Conservation (phyloP, 2,888 invertebrate species). For the Aphidoletes aphidimyza region DNA sequence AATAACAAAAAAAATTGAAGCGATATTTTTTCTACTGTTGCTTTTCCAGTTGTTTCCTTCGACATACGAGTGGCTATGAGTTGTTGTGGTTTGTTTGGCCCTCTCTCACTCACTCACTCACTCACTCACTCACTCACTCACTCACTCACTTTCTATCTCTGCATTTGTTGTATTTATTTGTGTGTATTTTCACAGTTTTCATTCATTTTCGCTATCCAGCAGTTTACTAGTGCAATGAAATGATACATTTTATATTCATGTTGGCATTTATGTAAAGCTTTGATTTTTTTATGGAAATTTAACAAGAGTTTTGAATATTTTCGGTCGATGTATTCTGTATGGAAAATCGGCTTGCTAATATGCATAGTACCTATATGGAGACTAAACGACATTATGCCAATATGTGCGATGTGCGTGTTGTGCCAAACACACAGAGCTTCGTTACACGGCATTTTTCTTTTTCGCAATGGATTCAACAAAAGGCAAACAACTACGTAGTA, state of each 20-base stretch:
- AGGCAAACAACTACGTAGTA: too few relatives aligned
- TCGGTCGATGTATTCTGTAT: slow-evolving; percentile 46
- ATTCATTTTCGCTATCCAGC: neutral
- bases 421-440: neutral
- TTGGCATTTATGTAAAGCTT: slow-evolving; percentile 49
- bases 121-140: neutral
- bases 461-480: too few relatives aligned
- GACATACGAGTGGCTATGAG: neutral
- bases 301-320: slow-evolving; percentile 48
- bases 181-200: neutral
- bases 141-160: neutral
- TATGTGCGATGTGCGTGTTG: slow-evolving; percentile 20
- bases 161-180: neutral
- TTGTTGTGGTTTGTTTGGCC: neutral
- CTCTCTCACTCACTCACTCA: neutral
- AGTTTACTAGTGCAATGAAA: neutral
- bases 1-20: neutral
- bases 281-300: slow-evolving; percentile 48
- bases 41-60: neutral
- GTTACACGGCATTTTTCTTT: neutral
- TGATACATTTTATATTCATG: slow-evolving; percentile 49
- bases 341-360: slow-evolving; percentile 8
- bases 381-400: slow-evolving; percentile 26
- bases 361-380: neutral
- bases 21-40: neutral